These are phyloP conservation scores for Sphenodon punctatus DNA, from an alignment of 2,797 vertebrate species.

Conservation along the genomic window DNA sequence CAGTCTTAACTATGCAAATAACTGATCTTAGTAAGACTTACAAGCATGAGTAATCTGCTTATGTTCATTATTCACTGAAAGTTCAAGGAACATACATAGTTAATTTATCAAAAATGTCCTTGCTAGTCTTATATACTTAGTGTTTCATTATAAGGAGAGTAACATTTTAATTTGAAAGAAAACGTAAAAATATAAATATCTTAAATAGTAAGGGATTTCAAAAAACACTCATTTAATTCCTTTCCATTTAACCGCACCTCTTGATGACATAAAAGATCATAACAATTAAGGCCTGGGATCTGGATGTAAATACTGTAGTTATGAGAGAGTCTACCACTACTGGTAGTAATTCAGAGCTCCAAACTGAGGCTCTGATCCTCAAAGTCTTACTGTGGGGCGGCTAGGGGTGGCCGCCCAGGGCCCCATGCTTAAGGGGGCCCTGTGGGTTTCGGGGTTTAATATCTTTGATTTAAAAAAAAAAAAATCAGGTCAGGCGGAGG, in stretches of 20 bases:
- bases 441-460: too few relatives aligned
- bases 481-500: too few relatives aligned
- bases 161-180: neutral
- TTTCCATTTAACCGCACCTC: neutral
- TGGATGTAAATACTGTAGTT: neutral
- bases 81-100: neutral
- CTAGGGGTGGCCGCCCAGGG: too few relatives aligned
- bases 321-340: neutral
- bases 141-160: neutral
- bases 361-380: too few relatives aligned
- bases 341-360: neutral
- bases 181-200: neutral
- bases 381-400: too few relatives aligned
- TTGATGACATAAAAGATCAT: neutral
- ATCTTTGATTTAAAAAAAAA: too few relatives aligned
- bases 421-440: too few relatives aligned
- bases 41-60: neutral
- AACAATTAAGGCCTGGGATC: neutral
- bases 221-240: too few relatives aligned
- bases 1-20: too few relatives aligned
- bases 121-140: neutral
- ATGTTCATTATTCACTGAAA: neutral
- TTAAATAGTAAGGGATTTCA: neutral
- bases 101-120: rapidly evolving
- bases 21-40: neutral